Evolutionary conservation across 2,113 vertebrate genomes (phyloP), one percentile per base, ranked within the genome.

Genomic region (Chaetodon trifascialis): DNA sequence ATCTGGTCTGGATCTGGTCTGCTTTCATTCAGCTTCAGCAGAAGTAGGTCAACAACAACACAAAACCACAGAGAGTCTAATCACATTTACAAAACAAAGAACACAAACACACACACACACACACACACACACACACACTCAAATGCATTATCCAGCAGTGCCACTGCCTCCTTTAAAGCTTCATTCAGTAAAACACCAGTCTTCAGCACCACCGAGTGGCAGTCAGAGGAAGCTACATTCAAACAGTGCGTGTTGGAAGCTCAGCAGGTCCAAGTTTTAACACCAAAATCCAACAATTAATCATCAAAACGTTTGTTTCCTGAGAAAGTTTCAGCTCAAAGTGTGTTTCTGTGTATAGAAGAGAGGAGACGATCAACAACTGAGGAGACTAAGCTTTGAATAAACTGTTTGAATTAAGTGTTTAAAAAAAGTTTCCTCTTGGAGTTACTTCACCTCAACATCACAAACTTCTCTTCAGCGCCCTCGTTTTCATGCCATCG

Each of bases 31-130:
- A 56, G 79, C 51, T 30, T 21, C 63, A 64, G 36, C 59, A 78
- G 62, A 86, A 87, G 72, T 87, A 80, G 85, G 85, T 86, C 85
- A 86, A 52, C 69, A 62, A 62, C 82, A 73, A 74, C 69, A 69
- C 36, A 52, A 62, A 40, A 25, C 19, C 66, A 68, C 23, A 15
- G 21, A 73, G 56, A 15, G 56, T 76, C 23, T 69, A 62, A 79
- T 85, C 64, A 51, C 76, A 82, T 82, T 80, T 72, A 76, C 66
- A 76, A 56, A 68, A 73, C 59, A 76, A 66, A 67, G 51, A 55
- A 77, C 30, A 71, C 66, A 70, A 59, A 77, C 30, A 63, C 38
- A 19, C 68, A 25, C 52, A 55, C 75, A 58, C 51, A 74, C 21
- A 2, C 30, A 30, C 30, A 19, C 68, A 25, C 40, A 59, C 62